Percentiles rank a stretch among this genome's conserved stretches.
Evolutionary conservation across 1,140 invertebrate genomes (phyloP).

Genomic region (Himalopsyche phryganea): DNA sequence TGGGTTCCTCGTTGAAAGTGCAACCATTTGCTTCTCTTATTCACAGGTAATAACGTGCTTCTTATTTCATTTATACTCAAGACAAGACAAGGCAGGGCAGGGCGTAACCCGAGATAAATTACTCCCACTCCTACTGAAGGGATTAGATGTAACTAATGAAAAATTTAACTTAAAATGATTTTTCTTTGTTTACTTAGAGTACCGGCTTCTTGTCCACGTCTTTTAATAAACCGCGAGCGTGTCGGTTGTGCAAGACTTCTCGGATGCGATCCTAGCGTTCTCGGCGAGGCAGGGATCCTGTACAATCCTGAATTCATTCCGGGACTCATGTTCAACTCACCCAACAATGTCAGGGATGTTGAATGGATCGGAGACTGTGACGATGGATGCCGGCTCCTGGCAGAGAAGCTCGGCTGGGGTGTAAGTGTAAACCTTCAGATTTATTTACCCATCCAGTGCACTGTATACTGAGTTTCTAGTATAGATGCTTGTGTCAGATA

Average conservation of each 20-base stretch:
- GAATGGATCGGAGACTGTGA: conserved; percentile 86
- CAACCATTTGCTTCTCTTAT: conserved; percentile 93
- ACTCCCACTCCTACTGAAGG: no score
- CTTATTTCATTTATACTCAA: not conserved
- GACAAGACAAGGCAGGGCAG: not conserved
- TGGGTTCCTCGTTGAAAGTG: conserved; percentile 92
- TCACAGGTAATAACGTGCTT: conserved; percentile 57
- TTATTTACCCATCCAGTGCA: no score
- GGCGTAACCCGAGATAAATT: not conserved
- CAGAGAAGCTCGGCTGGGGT: conserved; percentile 80
- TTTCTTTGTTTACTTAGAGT: conserved; percentile 57
- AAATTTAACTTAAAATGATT: no score
- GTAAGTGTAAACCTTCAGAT: conserved; percentile 44
- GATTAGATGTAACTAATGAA: no score
- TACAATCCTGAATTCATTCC: conserved; percentile 41
- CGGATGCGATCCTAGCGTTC: conserved; percentile 49
- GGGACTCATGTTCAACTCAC: conserved; percentile 65
- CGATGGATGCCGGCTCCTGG: conserved; percentile 73
- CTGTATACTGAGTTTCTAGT: no score
- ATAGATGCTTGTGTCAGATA: no score
- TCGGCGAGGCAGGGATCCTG: conserved; percentile 38
- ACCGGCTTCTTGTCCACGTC: conserved; percentile 65
- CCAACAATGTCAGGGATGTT: conserved; percentile 73
- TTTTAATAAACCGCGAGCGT: conserved; percentile 83
- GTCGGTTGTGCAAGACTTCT: conserved; percentile 51